Evolutionary conservation across 2,113 vertebrate genomes (phyloP).

Genomic region (Fregata magnificens): DNA sequence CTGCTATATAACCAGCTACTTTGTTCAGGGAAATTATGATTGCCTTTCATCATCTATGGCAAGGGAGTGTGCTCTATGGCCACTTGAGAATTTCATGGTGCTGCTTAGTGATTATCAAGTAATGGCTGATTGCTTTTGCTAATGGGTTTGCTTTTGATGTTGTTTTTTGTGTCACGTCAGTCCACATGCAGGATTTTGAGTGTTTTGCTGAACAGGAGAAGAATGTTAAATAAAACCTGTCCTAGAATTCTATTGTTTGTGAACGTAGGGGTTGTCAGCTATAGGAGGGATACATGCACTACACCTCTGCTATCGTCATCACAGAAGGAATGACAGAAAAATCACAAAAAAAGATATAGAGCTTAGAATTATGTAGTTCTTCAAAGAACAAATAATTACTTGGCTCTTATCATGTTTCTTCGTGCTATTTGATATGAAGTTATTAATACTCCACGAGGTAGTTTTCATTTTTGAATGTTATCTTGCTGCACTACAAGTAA

Average conservation of each 20-base stretch:
- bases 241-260: not conserved
- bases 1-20: not conserved
- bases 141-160: slow-evolving; percentile 39
- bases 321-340: not conserved
- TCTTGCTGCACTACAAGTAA: not conserved
- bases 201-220: not conserved
- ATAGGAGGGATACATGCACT: not conserved
- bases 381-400: not conserved
- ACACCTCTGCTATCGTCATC: not conserved
- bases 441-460: not conserved
- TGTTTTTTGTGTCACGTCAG: not conserved
- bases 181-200: not conserved
- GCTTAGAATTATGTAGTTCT: not conserved
- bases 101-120: slow-evolving; percentile 31
- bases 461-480: not conserved
- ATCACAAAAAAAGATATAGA: not conserved
- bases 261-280: not conserved
- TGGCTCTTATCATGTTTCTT: not conserved
- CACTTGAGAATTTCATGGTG: not conserved
- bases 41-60: not conserved
- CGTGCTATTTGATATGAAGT: not conserved
- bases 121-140: slow-evolving; percentile 52
- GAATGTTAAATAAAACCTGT: not conserved
- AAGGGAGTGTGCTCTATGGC: not conserved
- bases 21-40: slow-evolving; percentile 1